phyloP scores from a whole-genome alignment of 2,888 invertebrate species.

The Celastrina argiolus region DNA sequence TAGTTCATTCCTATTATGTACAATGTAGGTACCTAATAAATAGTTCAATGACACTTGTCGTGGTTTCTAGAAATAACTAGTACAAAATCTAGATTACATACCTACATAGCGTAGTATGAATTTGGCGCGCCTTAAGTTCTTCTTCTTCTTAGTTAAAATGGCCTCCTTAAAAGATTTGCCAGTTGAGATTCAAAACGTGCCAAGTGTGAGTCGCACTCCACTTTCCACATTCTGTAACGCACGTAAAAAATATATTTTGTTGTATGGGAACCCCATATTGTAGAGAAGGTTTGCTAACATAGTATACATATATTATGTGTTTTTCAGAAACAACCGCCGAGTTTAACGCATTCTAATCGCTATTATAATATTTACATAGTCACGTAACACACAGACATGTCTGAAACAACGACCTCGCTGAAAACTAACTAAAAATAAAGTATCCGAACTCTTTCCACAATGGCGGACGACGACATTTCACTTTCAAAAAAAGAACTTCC shows the following conservation, averaged over 20 bases:
- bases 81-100: background rate
- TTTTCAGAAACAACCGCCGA: background rate
- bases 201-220: too few species aligned
- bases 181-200: too few species aligned
- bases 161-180: too few species aligned
- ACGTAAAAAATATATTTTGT: too few species aligned
- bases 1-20: too few species aligned
- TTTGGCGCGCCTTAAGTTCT: too few species aligned
- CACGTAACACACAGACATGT: slow-evolving; percentile 15
- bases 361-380: slow-evolving; percentile 7
- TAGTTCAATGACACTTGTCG: background rate
- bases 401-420: slow-evolving; percentile 30
- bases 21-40: too few species aligned
- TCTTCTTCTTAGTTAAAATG: too few species aligned
- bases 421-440: slow-evolving; percentile 30
- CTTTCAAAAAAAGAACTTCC: background rate
- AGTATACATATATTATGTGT: background rate
- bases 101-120: background rate
- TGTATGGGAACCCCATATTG: too few species aligned
- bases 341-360: background rate
- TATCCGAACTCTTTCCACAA: slow-evolving; percentile 19
- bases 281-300: background rate
- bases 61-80: background rate
- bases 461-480: slow-evolving; percentile 15
- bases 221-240: too few species aligned